Base-by-base conservation (phyloP, 2,888 invertebrate species). In the Cryptocheilus praepositus region DNA sequence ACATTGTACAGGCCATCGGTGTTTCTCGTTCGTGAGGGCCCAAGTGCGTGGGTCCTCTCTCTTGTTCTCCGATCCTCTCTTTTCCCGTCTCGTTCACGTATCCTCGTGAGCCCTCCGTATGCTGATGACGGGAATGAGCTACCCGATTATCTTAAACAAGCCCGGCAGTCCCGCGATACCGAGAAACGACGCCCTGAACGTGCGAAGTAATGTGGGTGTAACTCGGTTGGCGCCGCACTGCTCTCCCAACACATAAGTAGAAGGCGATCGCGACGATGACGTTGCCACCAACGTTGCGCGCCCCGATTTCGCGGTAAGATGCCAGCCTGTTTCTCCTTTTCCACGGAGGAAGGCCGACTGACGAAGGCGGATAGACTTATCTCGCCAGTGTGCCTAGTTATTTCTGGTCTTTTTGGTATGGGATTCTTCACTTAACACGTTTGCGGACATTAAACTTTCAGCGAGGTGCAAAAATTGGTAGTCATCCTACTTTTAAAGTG, bases 121-220 rank as follows among this genome's bases (percentile, higher is more conserved):
- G 49, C 49, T 18, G 55, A 55, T 44, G 49, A 18, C 54, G 55
- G 36, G 61, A 62, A 62, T 55, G 54, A 28, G 25, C 28, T 49
- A 51, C 15, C 21, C 74, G 79, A 78, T 80, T 74, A 78, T 76
- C 76, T 76, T 80, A 80, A 80, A 78, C 75, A 78, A 80, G 69
- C 73, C 60, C 65, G 36, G 28, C 25, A n/a, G 36, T 68, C 73
- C 65, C 67, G 58, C 67, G 73, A 74, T 76, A 79, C 74, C 64
- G 73, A 74, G 77, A 80, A 77, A 76, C 68, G 63, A n/a, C 49
- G 49, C 53, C 22, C 16, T 13, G 58, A 58, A 46, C 45, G 45
- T 58, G 58, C 49, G 45, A 16, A 49, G 25, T 22, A 56, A 56
- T 43, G 56, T 56, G 56, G 5, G 43, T 49, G 56, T 56, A 56